Percentiles rank a stretch among this genome's conserved stretches.
Evolutionary conservation across 2,113 vertebrate genomes (phyloP).

Genomic region (Salvelinus namaycush): DNA sequence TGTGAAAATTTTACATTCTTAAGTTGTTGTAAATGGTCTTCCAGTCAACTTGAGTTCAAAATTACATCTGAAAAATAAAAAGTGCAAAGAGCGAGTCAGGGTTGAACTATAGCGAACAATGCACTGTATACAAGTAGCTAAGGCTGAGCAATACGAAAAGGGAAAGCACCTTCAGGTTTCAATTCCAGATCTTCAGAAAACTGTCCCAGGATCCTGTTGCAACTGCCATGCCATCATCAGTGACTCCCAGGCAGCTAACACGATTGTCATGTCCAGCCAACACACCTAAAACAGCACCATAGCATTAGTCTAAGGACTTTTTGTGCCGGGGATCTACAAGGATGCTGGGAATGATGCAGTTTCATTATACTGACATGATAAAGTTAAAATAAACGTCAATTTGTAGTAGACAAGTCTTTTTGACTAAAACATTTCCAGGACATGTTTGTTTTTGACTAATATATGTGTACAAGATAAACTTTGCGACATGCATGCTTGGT

Average conservation of each 20-base stretch:
- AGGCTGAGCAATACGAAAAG: not conserved
- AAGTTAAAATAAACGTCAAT: too few species aligned
- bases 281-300: constrained; percentile 79
- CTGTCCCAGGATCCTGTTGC: constrained; percentile 99
- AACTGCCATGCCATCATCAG: constrained; percentile 98
- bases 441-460: too few species aligned
- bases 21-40: constrained; percentile 93
- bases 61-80: constrained; percentile 69
- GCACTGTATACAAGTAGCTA: not conserved
- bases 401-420: too few species aligned
- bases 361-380: not conserved
- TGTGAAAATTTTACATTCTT: constrained; percentile 86
- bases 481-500: too few species aligned
- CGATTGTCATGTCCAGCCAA: constrained; percentile 98
- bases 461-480: too few species aligned
- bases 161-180: constrained; percentile 79
- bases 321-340: not conserved
- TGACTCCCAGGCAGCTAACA: constrained; percentile 98
- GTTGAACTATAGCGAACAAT: not conserved
- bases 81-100: not conserved
- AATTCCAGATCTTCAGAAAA: constrained; percentile 99
- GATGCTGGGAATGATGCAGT: not conserved
- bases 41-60: constrained; percentile 88
- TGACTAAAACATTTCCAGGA: too few species aligned
- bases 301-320: not conserved